Base-by-base conservation (phyloP, 2,113 vertebrate species). In the Pheucticus melanocephalus region DNA sequence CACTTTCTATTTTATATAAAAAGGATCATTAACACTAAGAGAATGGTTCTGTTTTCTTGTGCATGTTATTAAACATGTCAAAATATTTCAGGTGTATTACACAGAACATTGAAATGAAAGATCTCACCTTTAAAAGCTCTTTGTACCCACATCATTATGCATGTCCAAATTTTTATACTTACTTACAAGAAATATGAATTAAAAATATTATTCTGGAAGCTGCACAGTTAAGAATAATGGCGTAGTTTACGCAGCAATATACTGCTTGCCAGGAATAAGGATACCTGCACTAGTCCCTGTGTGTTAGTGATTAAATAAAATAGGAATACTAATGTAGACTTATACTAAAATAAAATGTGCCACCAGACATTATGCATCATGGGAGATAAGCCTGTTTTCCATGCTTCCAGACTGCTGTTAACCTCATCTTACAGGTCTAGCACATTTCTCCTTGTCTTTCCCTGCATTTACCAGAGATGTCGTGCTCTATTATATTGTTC, bases 11-110 rank as follows among this genome's bases (percentile, higher is more conserved):
- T 95, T 89, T 88, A 78, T 82, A 30, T 61, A 91, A 57, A 47
- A 95, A 92, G 37, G 77, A 51, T 68, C 89, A 92, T 95, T 95
- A 92, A 61, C 60, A 51, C 23, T 30, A 33, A 84, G 31, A 68
- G 83, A 75, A 89, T 5, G 40, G 63, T 61, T 88, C 70, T 72
- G 33, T 64, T 91, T 91, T 82, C 70, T 89, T 82, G 42, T 6
- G 56, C 2, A 3, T 65, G 18, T 77, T 85, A 57, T 70, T 90
- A 82, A 94, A 88, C 12, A 86, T 78, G 15, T 53, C 11, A 25
- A 53, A 69, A 63, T 83, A 91, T 77, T 87, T 92, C 70, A 87
- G 39, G 28, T 79, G 16, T 79, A 82, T 79, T 79, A 51, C n/a
- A 79, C 6, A 76, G 50, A 76, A 65, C 3, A 31, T 31, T 80